phyloP scores from a whole-genome alignment of 2,888 invertebrate species.

The Dryadula phaetusa region DNA sequence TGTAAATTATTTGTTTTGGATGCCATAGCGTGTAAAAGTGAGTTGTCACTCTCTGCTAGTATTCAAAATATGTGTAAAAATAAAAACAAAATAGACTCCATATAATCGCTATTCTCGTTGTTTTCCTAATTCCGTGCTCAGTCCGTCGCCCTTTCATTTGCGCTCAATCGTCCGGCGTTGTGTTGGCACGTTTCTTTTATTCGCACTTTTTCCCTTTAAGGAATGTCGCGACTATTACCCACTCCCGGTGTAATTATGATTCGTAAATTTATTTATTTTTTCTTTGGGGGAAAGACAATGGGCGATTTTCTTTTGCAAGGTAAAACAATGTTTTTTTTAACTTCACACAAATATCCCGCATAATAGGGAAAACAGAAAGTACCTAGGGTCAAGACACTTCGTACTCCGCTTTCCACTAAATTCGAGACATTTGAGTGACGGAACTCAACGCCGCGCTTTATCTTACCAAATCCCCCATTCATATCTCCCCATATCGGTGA shows the following conservation, averaged over 20 bases:
- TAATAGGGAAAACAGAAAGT: too few relatives aligned
- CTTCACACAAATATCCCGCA: too few relatives aligned
- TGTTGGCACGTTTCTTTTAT: constrained; percentile 77
- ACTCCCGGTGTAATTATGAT: constrained; percentile 67
- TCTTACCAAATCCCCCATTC: too few relatives aligned
- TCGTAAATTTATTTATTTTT: constrained; percentile 58
- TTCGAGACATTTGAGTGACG: too few relatives aligned
- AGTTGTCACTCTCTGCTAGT: neutral
- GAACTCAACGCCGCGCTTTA: too few relatives aligned
- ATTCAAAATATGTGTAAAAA: neutral
- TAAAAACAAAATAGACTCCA: constrained; percentile 49
- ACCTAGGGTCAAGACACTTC: too few relatives aligned
- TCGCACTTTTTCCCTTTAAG: constrained; percentile 66
- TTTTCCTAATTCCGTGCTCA: constrained; percentile 71
- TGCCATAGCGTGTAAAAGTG: neutral
- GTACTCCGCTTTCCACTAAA: too few relatives aligned
- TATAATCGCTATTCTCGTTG: constrained; percentile 54
- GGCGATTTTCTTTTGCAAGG: constrained; percentile 44
- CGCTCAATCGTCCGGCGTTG: constrained; percentile 76
- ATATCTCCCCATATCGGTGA: too few relatives aligned
- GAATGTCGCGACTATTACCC: constrained; percentile 64
- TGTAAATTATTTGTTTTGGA: too few relatives aligned
- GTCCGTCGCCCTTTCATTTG: constrained; percentile 78
- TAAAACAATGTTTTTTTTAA: neutral
- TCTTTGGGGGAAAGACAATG: constrained; percentile 46